phyloP scores from a whole-genome alignment of 30 jellyfish, hydroid and myxozoan species.

The Pseudorhiza aurosa region DNA sequence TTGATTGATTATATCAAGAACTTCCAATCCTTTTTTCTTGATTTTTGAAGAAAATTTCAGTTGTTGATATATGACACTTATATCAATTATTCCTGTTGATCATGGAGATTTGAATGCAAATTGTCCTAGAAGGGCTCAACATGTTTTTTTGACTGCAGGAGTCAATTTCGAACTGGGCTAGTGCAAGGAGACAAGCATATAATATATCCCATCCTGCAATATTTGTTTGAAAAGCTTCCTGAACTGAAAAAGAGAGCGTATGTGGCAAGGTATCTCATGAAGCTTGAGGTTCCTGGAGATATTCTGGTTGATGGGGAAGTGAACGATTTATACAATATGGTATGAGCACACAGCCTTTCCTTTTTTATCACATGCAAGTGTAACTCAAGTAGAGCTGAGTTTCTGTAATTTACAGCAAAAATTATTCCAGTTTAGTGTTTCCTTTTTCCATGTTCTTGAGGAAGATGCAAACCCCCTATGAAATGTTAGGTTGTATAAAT shows the following conservation, averaged over 20 bases:
- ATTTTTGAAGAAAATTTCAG: too few relatives aligned
- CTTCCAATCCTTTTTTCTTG: too few relatives aligned
- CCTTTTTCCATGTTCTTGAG: too few relatives aligned
- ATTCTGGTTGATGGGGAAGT: constrained; percentile 84
- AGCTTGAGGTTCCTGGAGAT: constrained; percentile 89
- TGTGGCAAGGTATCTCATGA: constrained; percentile 84
- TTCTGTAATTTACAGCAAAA: too few relatives aligned
- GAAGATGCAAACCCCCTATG: too few relatives aligned
- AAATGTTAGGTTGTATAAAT: too few relatives aligned
- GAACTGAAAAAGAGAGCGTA: constrained; percentile 91
- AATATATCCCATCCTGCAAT: constrained; percentile 82
- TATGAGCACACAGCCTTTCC: constrained; percentile 16
- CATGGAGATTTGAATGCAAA: not conserved
- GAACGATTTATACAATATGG: constrained; percentile 73
- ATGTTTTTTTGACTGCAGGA: constrained; percentile 52
- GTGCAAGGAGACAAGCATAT: constrained; percentile 94
- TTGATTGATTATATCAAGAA: too few relatives aligned
- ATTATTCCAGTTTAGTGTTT: too few relatives aligned
- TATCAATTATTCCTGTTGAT: too few relatives aligned
- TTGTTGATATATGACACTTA: too few relatives aligned
- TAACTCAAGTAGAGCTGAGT: too few relatives aligned
- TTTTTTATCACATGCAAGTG: too few relatives aligned
- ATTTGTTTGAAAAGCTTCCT: constrained; percentile 76
- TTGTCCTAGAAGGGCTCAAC: not conserved
- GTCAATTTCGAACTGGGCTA: constrained; percentile 88